Conservation (phyloP, 30 jellyfish, hydroid and myxozoan genomes). For the Cassiopea andromeda region DNA sequence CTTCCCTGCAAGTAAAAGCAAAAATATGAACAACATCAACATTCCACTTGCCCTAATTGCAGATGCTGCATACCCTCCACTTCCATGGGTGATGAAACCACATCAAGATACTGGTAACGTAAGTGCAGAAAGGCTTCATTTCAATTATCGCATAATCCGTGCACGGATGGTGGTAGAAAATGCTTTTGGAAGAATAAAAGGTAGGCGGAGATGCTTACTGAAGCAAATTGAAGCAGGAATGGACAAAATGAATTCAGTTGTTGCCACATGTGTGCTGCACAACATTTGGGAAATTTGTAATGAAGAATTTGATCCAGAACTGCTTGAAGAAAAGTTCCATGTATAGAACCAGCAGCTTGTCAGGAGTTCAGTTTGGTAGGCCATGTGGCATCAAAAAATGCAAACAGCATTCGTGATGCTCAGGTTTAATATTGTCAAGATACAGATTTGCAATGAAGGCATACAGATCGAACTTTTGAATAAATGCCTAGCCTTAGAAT, state of each 20-base stretch:
- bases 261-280: background rate
- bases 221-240: conserved; percentile 37
- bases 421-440: too few relatives aligned
- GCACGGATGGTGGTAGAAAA: conserved; percentile 59
- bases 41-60: conserved; percentile 26
- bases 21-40: conserved; percentile 8
- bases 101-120: conserved; percentile 42
- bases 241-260: conserved; percentile 15
- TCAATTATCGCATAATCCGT: conserved; percentile 46
- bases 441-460: too few relatives aligned
- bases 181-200: conserved; percentile 54
- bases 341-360: too few relatives aligned
- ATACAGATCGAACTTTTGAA: too few relatives aligned
- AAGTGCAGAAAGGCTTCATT: conserved; percentile 13
- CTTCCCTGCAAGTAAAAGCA: background rate
- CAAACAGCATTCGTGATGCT: too few relatives aligned
- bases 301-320: too few relatives aligned
- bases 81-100: conserved; percentile 42
- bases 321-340: too few relatives aligned
- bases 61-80: conserved; percentile 61
- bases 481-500: too few relatives aligned
- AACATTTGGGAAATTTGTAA: too few relatives aligned
- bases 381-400: too few relatives aligned
- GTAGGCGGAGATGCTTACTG: conserved; percentile 53
- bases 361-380: too few relatives aligned